These are phyloP conservation scores for Butorides virescens DNA, from an alignment of 2,113 vertebrate genomes.

Conservation along the genomic window DNA sequence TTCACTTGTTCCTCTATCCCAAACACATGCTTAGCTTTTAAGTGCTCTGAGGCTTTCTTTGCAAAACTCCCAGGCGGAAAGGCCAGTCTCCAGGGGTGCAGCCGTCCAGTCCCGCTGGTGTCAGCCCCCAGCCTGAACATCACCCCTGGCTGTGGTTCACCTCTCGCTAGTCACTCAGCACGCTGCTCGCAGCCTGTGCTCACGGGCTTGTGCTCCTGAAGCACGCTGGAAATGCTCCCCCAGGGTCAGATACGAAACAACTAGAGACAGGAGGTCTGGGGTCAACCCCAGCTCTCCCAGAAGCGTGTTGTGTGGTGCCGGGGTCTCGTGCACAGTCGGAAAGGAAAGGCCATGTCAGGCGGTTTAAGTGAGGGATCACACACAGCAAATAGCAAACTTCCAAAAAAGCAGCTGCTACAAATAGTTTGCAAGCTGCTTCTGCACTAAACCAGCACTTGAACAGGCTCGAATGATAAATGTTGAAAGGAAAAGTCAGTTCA, in stretches of 20 bases:
- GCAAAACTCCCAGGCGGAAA: background rate
- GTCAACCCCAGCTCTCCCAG: background rate
- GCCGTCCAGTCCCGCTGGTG: background rate
- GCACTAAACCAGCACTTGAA: background rate
- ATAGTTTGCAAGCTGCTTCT: background rate
- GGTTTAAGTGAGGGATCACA: background rate
- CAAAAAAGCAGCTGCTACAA: background rate
- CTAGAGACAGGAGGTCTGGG: background rate
- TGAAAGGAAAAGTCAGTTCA: conserved; percentile 55
- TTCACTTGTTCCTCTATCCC: background rate
- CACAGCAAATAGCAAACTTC: background rate
- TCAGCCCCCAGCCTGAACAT: background rate
- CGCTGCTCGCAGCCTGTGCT: background rate
- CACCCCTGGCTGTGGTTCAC: background rate
- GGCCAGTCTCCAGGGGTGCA: background rate
- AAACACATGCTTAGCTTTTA: background rate
- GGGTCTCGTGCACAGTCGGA: background rate
- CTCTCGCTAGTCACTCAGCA: background rate
- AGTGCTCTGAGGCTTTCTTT: background rate
- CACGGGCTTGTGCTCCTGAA: background rate
- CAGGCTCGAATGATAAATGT: background rate
- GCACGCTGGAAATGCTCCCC: background rate
- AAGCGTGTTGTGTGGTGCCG: background rate
- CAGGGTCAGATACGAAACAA: background rate
- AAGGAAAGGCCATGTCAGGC: background rate